Evolutionary conservation across 2,888 invertebrate genomes (phyloP), one percentile per base, ranked within the genome.

Genomic region (Tetragonula carbonaria): DNA sequence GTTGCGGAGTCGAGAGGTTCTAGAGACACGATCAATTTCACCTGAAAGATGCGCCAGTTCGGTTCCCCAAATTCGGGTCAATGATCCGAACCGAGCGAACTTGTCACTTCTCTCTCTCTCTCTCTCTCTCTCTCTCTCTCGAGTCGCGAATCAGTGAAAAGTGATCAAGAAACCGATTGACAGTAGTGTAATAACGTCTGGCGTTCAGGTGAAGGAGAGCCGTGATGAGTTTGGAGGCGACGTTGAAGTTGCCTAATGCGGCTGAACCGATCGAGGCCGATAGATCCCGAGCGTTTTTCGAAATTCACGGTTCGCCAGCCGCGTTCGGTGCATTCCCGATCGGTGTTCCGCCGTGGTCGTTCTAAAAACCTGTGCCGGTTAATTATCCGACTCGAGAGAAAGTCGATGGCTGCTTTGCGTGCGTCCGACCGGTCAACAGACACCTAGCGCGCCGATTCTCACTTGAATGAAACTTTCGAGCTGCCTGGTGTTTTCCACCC

Each of bases 321-420:
- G 50, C 28, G 50, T 76, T 63, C 66, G 57, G 38, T 74, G 78
- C 62, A 67, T 65, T 78, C 74, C 68, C 67, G 66, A 78, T 74
- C 55, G 71, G 72, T 78, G 75, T 70, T 51, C 57, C 74, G 23
- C 70, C 21, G 73, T 72, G 62, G 78, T 77, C 74, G 81, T 67
- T 86, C 81, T 84, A 79, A 86, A 84, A 81, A 86, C 70, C 72
- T 81, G 81, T 71, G 84, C 84, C 74, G 84, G 79, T 86, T 86
- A 81, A 86, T 84, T 84, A 76, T 84, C 74, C 59, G 75, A 57
- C 70, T 67, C 53, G 84, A 76, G 86, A 86, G 86, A 86, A 86
- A 86, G 86, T 84, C 76, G 78, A 71, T 74, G 74, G 78, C 51
- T 62, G 62, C 71, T 80, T 70, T 59, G 80, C 83, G 77, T 74